These are phyloP conservation scores for Psococerastis gibbosa DNA, from an alignment of 2,888 invertebrate species.

Conservation along the genomic window DNA sequence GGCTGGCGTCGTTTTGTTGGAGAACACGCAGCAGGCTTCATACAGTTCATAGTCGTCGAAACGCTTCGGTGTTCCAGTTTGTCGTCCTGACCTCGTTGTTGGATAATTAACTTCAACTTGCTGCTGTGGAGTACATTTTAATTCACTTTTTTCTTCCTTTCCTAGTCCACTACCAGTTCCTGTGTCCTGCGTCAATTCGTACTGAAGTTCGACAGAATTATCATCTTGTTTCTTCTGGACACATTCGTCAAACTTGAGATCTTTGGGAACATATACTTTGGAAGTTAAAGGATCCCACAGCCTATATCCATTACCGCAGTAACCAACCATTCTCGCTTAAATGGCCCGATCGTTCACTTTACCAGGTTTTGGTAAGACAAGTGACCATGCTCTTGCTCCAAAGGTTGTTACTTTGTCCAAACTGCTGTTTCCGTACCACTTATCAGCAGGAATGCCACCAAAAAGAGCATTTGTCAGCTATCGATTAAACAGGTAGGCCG, in stretches of 20 bases:
- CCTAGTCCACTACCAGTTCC: too few species aligned
- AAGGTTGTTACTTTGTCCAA: conserved; percentile 13
- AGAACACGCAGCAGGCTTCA: too few species aligned
- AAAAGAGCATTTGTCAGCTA: conserved; percentile 11
- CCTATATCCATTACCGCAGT: conserved; percentile 13
- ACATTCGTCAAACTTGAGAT: conserved; percentile 17
- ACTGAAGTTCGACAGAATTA: too few species aligned
- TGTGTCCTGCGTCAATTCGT: too few species aligned
- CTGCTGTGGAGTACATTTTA: too few species aligned
- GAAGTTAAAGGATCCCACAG: too few species aligned
- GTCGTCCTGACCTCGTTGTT: too few species aligned
- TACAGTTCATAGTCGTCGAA: too few species aligned
- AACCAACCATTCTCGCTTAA: conserved; percentile 14
- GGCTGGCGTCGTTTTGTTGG: too few species aligned
- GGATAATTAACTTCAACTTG: too few species aligned
- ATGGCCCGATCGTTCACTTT: conserved; percentile 13
- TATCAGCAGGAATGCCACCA: conserved; percentile 11
- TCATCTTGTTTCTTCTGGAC: conserved; percentile 12
- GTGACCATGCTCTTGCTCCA: conserved; percentile 14
- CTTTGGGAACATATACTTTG: conserved; percentile 10
- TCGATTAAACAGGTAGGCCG: neutral
- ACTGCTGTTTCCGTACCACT: neutral
- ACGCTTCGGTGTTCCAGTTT: too few species aligned
- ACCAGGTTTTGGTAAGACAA: conserved; percentile 11
- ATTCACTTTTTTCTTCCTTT: too few species aligned